Percentiles rank a stretch among this genome's conserved stretches.
These are phyloP conservation scores for Lysandra coridon DNA, from an alignment of 2,888 invertebrate genomes.

Conservation along the genomic window DNA sequence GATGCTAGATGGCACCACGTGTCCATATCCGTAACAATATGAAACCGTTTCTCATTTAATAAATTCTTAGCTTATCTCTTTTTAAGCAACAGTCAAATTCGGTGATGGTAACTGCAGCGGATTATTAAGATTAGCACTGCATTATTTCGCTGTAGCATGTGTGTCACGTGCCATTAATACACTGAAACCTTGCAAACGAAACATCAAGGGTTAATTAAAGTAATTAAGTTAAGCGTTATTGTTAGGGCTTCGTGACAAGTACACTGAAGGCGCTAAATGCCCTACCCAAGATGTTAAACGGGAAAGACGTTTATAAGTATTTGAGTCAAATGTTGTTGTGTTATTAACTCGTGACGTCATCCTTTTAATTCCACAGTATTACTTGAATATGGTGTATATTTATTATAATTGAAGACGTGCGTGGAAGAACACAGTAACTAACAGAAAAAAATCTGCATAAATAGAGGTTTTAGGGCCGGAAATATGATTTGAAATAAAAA, in stretches of 20 bases:
- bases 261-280: conserved; percentile 20
- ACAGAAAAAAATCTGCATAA: too few species aligned
- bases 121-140: background rate
- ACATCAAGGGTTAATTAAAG: conserved; percentile 30
- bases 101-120: background rate
- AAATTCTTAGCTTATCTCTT: background rate
- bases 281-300: conserved; percentile 14
- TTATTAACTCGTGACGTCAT: background rate
- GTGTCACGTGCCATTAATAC: conserved; percentile 20
- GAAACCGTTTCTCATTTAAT: background rate
- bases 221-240: conserved; percentile 27
- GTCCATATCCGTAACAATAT: too few species aligned
- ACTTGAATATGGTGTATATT: background rate
- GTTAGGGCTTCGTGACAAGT: conserved; percentile 29
- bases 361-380: background rate
- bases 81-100: background rate
- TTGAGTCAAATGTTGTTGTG: background rate
- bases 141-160: background rate
- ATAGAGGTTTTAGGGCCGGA: too few species aligned
- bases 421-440: too few species aligned
- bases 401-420: too few species aligned
- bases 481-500: too few species aligned
- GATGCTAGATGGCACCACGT: too few species aligned
- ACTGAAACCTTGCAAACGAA: background rate
- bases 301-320: conserved; percentile 3